These are phyloP conservation scores for Salticus scenicus DNA, from an alignment of 2,888 invertebrate genomes.

Conservation along the genomic window DNA sequence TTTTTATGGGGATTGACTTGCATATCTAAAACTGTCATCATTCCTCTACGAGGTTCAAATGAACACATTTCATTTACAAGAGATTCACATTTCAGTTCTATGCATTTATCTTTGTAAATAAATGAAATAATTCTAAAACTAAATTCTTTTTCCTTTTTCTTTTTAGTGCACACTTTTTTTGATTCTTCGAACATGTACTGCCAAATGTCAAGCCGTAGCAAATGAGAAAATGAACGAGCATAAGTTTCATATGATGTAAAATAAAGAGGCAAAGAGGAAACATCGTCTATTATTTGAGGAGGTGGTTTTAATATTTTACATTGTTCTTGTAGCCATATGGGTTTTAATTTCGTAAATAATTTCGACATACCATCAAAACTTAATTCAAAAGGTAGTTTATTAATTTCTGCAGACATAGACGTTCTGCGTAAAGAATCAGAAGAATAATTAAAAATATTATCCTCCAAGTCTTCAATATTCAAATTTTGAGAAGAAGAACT, in stretches of 20 bases:
- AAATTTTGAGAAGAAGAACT: no score
- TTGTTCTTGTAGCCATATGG: constrained; percentile 70
- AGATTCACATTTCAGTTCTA: constrained; percentile 23
- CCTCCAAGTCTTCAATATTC: no score
- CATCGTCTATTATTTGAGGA: constrained; percentile 31
- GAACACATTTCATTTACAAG: constrained; percentile 21
- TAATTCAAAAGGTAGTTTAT: no score
- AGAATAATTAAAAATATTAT: no score
- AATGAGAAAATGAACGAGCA: constrained; percentile 19
- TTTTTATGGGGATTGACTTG: neutral
- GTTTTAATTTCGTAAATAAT: constrained; percentile 66
- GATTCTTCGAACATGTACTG: constrained; percentile 32
- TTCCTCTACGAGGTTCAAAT: constrained; percentile 23
- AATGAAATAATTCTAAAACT: no score
- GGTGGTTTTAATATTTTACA: constrained; percentile 6
- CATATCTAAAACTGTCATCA: constrained; percentile 36
- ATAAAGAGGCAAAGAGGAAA: constrained; percentile 7
- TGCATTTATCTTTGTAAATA: no score
- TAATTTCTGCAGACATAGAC: no score
- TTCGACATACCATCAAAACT: no score
- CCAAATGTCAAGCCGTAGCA: constrained; percentile 63
- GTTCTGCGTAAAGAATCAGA: no score
- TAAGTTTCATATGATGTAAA: constrained; percentile 36
- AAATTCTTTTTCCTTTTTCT: constrained; percentile 7
- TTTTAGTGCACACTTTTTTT: neutral